Base-by-base conservation (phyloP, 2,797 vertebrate species). In the Lycodopsis pacificus region DNA sequence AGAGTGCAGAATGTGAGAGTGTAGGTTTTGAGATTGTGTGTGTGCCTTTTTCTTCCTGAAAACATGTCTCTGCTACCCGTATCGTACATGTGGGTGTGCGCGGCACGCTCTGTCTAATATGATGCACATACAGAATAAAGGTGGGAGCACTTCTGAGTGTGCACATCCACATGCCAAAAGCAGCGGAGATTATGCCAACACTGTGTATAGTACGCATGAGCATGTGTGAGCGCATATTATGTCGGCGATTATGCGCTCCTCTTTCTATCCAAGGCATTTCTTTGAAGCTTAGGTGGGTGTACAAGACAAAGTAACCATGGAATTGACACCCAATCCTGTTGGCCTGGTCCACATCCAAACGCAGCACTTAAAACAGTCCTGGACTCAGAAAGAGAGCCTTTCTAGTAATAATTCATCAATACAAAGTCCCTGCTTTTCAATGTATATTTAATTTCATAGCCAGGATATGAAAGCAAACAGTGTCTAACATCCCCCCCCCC, bases 231-330 rank as follows among this genome's bases (percentile, higher is more conserved):
- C 0, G 67, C 80, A 79, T 85, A 91, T 88, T 89, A 85, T 89
- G 86, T 71, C 3, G 66, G 25, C n/a, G 90, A 93, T 93, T 93
- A 92, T 91, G 86, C 54, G 84, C 86, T 76, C 66, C 71, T 80
- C 79, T 80, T 79, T 87, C 84, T 80, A 84, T 88, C 88, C 10
- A 15, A 80, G 81, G 78, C 86, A 22, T 87, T 89, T 91, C 89
- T 93, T 92, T 93, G 91, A 92, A 92, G 93, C 88, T 92, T 89
- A 85, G 77, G 82, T 89, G 83, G 80, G 86, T 68, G 79, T 80
- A 83, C 79, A 74, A 85, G 86, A 91, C 90, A 93, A 91, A 91
- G 90, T 88, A 84, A 86, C 64, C 88, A 40, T 93, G 90, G 92
- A 92, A 94, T 92, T 83, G 86, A 92, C 88, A 85, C 68, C 72